Conservation (phyloP, 2,888 invertebrate species). For the Galerucella pusilla region DNA sequence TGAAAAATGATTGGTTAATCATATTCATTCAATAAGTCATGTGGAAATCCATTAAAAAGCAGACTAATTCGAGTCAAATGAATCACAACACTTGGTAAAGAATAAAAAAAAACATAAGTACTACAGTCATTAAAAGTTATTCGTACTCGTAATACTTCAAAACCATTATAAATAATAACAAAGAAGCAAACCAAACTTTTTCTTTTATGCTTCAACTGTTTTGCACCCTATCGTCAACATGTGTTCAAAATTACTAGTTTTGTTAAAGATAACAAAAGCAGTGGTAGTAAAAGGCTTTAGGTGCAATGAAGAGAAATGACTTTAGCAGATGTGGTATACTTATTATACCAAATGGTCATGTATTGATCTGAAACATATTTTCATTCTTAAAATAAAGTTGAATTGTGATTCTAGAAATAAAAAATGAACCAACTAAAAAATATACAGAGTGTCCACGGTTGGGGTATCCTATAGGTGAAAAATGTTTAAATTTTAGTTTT, state of each 20-base stretch:
- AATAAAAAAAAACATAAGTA: background rate
- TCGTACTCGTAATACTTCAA: background rate
- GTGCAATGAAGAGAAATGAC: background rate
- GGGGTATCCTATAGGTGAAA: no score
- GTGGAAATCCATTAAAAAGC: background rate
- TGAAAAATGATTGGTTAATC: no score
- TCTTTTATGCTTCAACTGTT: background rate
- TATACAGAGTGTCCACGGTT: no score
- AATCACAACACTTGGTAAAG: background rate
- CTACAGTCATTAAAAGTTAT: background rate
- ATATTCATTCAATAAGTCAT: no score
- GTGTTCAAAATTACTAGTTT: conserved; percentile 2
- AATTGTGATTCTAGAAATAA: no score
- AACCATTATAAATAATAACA: background rate
- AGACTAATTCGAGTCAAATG: background rate
- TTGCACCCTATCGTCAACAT: conserved; percentile 4
- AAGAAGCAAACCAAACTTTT: background rate
- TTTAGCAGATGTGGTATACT: background rate
- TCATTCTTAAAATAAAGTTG: no score
- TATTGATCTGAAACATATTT: no score
- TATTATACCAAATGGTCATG: background rate
- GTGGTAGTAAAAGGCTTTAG: background rate
- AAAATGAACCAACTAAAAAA: no score
- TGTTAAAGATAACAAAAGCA: background rate
- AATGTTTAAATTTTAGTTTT: no score